Conservation (phyloP, 1,140 invertebrate species). For the Teleogryllus occipitalis region DNA sequence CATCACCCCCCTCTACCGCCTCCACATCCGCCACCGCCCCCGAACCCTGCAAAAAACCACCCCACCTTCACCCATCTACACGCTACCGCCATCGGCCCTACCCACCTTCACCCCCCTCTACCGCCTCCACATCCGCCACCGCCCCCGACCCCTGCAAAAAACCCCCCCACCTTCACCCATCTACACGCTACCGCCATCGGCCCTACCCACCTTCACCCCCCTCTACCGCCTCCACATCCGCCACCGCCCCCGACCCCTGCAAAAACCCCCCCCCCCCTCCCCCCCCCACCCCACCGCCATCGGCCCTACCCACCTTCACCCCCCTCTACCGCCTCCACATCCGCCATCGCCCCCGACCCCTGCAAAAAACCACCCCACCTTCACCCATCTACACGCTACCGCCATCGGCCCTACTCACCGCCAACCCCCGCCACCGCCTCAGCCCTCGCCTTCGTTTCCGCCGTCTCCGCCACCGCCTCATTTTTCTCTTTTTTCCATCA, state of each 20-base stretch:
- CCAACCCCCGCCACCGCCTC: not conserved
- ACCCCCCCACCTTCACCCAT: not conserved
- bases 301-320: not conserved
- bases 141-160: not conserved
- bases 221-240: not conserved
- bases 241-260: not conserved
- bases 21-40: not conserved
- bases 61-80: not conserved
- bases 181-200: not conserved
- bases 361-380: not conserved
- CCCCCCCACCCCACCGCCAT: not conserved
- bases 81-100: not conserved
- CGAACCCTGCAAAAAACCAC: not conserved
- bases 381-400: not conserved
- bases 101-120: not conserved
- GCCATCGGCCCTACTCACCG: not conserved
- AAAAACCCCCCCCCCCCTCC: not conserved
- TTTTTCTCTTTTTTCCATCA: too few relatives aligned
- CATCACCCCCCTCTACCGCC: too few relatives aligned
- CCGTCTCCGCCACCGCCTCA: not conserved
- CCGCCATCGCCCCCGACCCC: not conserved
- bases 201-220: not conserved
- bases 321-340: not conserved
- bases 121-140: not conserved
- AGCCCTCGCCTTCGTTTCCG: too few relatives aligned